Evolutionary conservation across 1,140 invertebrate species (phyloP).

Genomic region (Papilio aristodemus): DNA sequence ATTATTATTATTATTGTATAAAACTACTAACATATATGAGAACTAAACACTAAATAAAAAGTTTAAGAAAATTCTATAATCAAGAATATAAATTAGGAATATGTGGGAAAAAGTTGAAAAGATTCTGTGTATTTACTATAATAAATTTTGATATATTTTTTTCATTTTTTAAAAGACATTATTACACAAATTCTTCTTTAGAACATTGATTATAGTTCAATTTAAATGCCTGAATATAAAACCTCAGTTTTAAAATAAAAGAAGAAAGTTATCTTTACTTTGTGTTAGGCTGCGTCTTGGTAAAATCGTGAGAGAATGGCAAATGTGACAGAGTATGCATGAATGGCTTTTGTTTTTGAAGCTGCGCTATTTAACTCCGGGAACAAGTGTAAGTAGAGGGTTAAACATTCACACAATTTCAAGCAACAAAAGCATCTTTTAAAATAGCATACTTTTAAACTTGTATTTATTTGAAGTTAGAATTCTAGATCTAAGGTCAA

Average conservation of each 20-base stretch:
- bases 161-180: too few species aligned
- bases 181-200: neutral
- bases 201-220: neutral
- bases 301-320: conserved; percentile 15
- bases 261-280: conserved; percentile 8
- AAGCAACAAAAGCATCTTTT: conserved; percentile 15
- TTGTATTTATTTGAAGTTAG: neutral
- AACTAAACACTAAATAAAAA: too few species aligned
- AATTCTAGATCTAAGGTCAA: too few species aligned
- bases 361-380: conserved; percentile 17
- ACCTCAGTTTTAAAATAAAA: neutral
- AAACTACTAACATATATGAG: too few species aligned
- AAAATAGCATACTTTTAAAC: neutral
- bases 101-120: too few species aligned
- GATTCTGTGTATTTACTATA: too few species aligned
- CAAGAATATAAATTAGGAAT: too few species aligned
- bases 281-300: conserved; percentile 17
- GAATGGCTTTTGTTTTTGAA: conserved; percentile 17
- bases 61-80: too few species aligned
- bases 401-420: conserved; percentile 21
- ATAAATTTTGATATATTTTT: too few species aligned
- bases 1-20: too few species aligned
- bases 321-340: conserved; percentile 9
- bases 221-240: neutral
- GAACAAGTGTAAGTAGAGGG: conserved; percentile 18